Percentiles rank a stretch among this genome's conserved stretches.
These are phyloP conservation scores for Melinopterus prodromus DNA, from an alignment of 2,888 invertebrate genomes.

Conservation along the genomic window DNA sequence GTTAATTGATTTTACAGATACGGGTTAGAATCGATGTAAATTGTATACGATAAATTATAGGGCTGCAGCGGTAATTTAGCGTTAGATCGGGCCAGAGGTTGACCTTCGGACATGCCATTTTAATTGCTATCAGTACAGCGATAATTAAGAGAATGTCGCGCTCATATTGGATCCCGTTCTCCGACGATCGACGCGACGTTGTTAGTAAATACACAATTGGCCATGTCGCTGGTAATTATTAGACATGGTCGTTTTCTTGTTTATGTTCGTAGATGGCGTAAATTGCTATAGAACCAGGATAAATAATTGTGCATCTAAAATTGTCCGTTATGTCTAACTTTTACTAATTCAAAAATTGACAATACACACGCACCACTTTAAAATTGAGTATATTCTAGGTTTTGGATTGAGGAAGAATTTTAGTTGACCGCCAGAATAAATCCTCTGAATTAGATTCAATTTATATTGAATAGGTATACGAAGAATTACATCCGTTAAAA, in stretches of 20 bases:
- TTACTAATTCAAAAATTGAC: background rate
- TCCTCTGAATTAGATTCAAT: too few relatives aligned
- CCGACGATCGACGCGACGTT: background rate
- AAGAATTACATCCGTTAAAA: too few relatives aligned
- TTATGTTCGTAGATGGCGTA: slow-evolving; percentile 8
- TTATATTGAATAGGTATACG: too few relatives aligned
- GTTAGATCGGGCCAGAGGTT: background rate
- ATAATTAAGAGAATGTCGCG: slow-evolving; percentile 4
- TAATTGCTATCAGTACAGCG: background rate
- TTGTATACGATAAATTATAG: background rate
- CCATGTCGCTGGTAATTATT: background rate
- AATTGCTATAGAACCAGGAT: background rate
- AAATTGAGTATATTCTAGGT: too few relatives aligned
- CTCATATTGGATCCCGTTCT: background rate
- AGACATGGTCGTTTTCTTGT: background rate
- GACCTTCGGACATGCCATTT: background rate
- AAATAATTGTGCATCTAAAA: background rate
- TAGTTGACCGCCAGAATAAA: too few relatives aligned
- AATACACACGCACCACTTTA: too few relatives aligned
- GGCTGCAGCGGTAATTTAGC: background rate
- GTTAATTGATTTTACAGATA: slow-evolving; percentile 4
- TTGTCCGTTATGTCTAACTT: background rate
- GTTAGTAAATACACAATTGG: background rate
- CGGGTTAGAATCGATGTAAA: slow-evolving; percentile 4
- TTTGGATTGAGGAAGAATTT: too few relatives aligned